Evolutionary conservation across 1,140 invertebrate genomes (phyloP).

Genomic region (Drosophila pseudoobscura): DNA sequence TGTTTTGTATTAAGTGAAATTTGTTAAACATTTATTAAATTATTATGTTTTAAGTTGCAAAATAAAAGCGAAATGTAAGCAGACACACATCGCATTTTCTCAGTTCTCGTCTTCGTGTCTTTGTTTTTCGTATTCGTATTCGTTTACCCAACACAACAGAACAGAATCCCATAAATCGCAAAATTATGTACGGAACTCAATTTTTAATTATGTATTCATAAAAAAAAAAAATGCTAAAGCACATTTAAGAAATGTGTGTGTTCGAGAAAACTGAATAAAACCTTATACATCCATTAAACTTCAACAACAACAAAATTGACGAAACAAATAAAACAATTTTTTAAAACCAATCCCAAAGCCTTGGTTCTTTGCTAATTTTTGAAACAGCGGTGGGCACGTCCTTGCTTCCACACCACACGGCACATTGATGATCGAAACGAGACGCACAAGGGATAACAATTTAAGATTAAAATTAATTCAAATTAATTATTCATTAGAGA

Average conservation of each 20-base stretch:
- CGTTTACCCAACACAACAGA: conserved; percentile 23
- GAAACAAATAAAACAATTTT: conserved; percentile 53
- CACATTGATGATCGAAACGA: too few species aligned
- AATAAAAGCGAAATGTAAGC: conserved; percentile 78
- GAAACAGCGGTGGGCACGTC: not conserved
- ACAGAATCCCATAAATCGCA: conserved; percentile 10
- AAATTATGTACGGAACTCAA: conserved; percentile 48
- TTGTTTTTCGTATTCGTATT: conserved; percentile 23
- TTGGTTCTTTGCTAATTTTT: conserved; percentile 5
- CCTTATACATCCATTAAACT: conserved; percentile 56
- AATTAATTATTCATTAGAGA: too few species aligned
- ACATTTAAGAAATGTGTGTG: conserved; percentile 44
- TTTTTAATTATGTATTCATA: conserved; percentile 46
- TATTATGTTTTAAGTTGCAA: conserved; percentile 81
- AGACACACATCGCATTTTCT: conserved; percentile 46
- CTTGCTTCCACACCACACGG: not conserved
- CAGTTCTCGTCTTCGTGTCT: conserved; percentile 38
- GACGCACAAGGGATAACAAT: too few species aligned
- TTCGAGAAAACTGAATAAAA: conserved; percentile 47
- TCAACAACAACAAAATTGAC: conserved; percentile 30
- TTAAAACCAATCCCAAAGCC: conserved; percentile 23
- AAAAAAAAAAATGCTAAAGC: conserved; percentile 22
- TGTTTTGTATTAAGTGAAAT: conserved; percentile 82
- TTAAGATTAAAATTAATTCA: too few species aligned
- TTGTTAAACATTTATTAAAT: conserved; percentile 82